Evolutionary conservation across 2,113 vertebrate genomes (phyloP).

Genomic region (Catharus bicknelli): DNA sequence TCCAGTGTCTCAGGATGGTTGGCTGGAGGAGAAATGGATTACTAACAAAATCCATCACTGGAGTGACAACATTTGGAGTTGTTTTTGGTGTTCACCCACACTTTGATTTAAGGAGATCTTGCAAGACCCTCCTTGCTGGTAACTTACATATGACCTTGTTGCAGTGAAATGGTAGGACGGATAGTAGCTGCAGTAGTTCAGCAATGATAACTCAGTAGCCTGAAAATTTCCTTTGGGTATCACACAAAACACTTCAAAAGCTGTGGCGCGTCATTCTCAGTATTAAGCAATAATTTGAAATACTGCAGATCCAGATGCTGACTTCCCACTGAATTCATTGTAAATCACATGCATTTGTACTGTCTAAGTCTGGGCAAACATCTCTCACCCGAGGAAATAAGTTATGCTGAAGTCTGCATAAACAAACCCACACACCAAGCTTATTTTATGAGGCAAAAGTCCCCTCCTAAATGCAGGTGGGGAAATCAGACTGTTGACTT

Average conservation of each 20-base stretch:
- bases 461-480: neutral
- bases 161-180: neutral
- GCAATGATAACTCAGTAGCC: conserved; percentile 18
- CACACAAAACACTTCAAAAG: conserved; percentile 8
- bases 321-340: conserved; percentile 45
- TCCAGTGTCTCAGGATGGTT: neutral
- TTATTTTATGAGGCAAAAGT: neutral
- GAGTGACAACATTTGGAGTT: neutral
- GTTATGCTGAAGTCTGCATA: neutral
- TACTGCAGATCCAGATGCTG: conserved; percentile 56
- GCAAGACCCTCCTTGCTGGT: neutral
- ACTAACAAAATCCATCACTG: neutral
- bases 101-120: conserved; percentile 8
- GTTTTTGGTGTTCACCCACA: neutral
- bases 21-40: neutral
- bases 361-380: conserved; percentile 35
- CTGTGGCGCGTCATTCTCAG: conserved; percentile 15
- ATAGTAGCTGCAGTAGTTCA: neutral
- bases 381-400: conserved; percentile 5
- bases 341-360: conserved; percentile 54
- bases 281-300: conserved; percentile 57
- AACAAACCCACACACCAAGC: conserved; percentile 44
- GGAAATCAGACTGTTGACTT: neutral
- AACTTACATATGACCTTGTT: neutral
- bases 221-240: conserved; percentile 39